A percentile compares a stretch with the other conserved stretches of the same genome.
Evolutionary conservation across 1,140 invertebrate species (phyloP).

Genomic region (Copidosoma floridanum): DNA sequence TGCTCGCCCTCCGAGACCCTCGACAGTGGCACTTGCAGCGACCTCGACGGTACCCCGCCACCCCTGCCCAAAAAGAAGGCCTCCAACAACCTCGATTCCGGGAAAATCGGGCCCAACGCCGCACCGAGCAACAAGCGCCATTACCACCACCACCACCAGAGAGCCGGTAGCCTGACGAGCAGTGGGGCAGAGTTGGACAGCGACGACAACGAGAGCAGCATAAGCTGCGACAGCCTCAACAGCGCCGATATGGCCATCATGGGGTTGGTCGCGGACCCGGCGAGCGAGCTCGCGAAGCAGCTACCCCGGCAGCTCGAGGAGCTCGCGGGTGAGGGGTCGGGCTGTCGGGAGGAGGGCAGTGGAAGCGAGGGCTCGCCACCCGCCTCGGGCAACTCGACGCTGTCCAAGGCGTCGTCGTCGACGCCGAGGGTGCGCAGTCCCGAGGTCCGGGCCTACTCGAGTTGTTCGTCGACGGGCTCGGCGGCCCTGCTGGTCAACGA

Average conservation of each 20-base stretch:
- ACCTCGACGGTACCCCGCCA: constrained; percentile 72
- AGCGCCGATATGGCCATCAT: constrained; percentile 58
- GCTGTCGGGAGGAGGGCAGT: too few relatives aligned
- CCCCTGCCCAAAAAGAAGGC: constrained; percentile 68
- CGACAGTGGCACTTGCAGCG: constrained; percentile 80
- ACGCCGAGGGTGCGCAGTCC: constrained; percentile 39
- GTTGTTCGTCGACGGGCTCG: background rate
- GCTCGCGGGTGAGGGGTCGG: too few relatives aligned
- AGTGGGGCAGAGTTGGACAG: constrained; percentile 63
- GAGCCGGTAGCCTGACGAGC: constrained; percentile 58
- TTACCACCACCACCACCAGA: constrained; percentile 38
- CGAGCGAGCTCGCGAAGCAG: too few relatives aligned
- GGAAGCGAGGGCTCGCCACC: background rate
- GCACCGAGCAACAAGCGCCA: constrained; percentile 17
- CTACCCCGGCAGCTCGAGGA: too few relatives aligned
- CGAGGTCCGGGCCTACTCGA: constrained; percentile 13
- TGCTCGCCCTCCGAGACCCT: constrained; percentile 75
- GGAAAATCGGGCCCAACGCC: constrained; percentile 27
- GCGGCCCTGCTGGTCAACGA: constrained; percentile 59
- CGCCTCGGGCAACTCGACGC: constrained; percentile 28
- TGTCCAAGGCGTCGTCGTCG: constrained; percentile 41
- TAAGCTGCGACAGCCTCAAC: constrained; percentile 72
- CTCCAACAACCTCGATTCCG: constrained; percentile 34
- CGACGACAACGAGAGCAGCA: constrained; percentile 68
- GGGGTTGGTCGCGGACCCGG: too few relatives aligned